Evolutionary conservation across 2,888 invertebrate species (phyloP), one percentile per base, ranked within the genome.

Genomic region (Nomada lathburiana): DNA sequence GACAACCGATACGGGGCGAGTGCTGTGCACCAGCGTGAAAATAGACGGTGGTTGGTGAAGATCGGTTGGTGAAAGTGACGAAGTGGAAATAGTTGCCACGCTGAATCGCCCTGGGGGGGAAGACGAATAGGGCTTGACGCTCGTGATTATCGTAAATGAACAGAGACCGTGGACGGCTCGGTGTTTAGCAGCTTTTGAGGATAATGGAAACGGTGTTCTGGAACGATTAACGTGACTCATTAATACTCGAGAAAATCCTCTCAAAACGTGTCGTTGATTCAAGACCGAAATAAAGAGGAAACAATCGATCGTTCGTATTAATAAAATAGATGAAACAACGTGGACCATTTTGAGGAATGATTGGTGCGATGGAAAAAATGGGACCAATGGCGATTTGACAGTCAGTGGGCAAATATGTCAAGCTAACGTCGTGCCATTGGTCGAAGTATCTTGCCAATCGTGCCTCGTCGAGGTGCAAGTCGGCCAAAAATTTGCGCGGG

Each of bases 11-110:
- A 62, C 23, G 16, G 20, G 42, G n/a, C 62, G 79, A 82, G 84
- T 84, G 84, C 84, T 78, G 85, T 85, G 82, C 85, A 84, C 76
- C 80, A 72, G 11, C 74, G 75, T 84, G 84, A 85, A 82, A 82
- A 84, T 85, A 84, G 85, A 84, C 76, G 80, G 80, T 83, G 83
- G 75, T 83, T 80, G 67, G 76, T 65, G 81, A 80, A 71, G 65
- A 78, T 85, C 68, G 76, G 76, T 79, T 71, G 60, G 73, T 73
- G 82, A 82, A 76, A 77, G 85, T 85, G 79, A 77, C 75, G 76
- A 72, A 55, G 77, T 78, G 80, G 64, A 69, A 78, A 80, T 69
- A 64, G 59, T 53, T 70, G 42, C 69, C 62, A 60, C 60, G 65
- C 42, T 69, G 64, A 62, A 62, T 29, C 26, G 26, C 2, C 20